phyloP scores from a whole-genome alignment of 92 coral and sea anemone species.

The Anthopleura xanthogrammica region DNA sequence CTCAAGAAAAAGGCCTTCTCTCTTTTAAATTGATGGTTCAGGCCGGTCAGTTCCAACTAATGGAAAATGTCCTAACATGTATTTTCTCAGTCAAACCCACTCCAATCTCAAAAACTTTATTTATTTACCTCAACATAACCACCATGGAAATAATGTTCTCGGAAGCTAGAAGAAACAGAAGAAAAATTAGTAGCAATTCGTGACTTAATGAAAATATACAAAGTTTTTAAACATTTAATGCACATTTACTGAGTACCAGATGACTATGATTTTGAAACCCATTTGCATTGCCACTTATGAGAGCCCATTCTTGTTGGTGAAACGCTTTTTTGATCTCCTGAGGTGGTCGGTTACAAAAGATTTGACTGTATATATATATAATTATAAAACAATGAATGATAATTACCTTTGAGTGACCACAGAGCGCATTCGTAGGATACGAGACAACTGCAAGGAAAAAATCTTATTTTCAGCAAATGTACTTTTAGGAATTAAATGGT shows the following conservation, averaged over 20 bases:
- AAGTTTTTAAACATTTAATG: no score
- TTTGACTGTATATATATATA: no score
- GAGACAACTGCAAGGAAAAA: conserved; percentile 66
- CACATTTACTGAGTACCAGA: no score
- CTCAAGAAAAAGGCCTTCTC: no score
- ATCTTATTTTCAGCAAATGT: not conserved
- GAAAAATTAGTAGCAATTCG: not conserved
- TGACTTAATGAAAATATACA: no score
- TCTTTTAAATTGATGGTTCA: no score
- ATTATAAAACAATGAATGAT: not conserved
- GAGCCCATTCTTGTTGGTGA: no score
- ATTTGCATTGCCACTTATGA: no score
- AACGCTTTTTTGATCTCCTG: no score
- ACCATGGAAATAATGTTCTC: conserved; percentile 78
- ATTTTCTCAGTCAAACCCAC: not conserved
- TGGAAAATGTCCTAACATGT: not conserved
- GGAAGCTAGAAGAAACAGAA: conserved; percentile 57
- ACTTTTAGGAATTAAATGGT: not conserved
- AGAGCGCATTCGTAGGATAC: conserved; percentile 91
- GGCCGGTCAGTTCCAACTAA: no score
- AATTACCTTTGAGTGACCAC: conserved; percentile 88
- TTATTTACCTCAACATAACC: conserved; percentile 81
- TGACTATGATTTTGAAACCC: no score
- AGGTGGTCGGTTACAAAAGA: no score
- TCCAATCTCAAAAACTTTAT: not conserved